Percentiles rank a stretch among this genome's conserved stretches.
Evolutionary conservation across 2,113 vertebrate species (phyloP).

Genomic region (Apus apus): DNA sequence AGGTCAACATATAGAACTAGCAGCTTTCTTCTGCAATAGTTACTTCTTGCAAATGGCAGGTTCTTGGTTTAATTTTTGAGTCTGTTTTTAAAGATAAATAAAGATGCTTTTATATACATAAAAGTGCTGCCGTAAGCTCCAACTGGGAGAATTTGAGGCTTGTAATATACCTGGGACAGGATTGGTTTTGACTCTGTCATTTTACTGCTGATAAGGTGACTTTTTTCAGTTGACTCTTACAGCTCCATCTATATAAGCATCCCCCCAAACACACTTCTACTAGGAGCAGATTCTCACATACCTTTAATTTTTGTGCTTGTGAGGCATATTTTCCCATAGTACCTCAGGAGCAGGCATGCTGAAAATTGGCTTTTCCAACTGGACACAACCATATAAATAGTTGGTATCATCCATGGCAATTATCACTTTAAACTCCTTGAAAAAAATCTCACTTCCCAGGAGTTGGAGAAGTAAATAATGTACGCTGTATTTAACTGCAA

Average conservation of each 20-base stretch:
- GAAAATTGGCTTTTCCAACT: constrained; percentile 48
- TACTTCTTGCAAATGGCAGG: neutral
- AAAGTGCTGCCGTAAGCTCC: neutral
- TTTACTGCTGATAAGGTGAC: neutral
- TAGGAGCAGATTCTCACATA: neutral
- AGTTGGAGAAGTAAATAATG: neutral
- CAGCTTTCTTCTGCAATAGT: neutral
- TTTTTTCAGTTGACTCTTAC: constrained; percentile 3
- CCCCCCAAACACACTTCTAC: neutral
- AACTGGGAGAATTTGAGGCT: neutral
- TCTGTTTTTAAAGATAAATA: neutral
- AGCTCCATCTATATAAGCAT: neutral
- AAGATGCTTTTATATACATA: neutral
- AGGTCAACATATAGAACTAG: neutral
- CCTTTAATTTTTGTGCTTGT: constrained; percentile 33
- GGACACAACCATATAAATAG: constrained; percentile 1
- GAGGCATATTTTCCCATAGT: neutral
- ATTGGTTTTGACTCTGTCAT: neutral
- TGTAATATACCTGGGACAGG: neutral
- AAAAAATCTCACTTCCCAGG: neutral
- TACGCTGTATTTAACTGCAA: neutral
- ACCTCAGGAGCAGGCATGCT: neutral
- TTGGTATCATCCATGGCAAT: neutral
- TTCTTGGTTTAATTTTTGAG: neutral
- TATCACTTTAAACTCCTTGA: neutral